Evolutionary conservation across 2,888 invertebrate species (phyloP).

Genomic region (Aromia moschata): DNA sequence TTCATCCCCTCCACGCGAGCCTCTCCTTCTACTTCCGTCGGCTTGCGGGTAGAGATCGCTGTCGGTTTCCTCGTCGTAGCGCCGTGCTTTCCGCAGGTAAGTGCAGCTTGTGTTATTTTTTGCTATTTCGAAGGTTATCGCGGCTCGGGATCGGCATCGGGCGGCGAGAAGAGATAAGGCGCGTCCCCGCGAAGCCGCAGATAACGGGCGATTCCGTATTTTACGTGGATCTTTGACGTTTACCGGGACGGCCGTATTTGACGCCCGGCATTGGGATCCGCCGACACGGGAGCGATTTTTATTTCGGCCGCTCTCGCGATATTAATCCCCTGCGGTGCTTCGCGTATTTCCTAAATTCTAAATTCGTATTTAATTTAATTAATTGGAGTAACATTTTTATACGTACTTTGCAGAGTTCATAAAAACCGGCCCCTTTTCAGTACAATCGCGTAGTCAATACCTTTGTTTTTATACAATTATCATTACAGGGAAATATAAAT

Average conservation of each 20-base stretch:
- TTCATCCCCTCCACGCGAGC: slow-evolving; percentile 49
- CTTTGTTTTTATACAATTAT: no score
- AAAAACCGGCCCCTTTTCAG: no score
- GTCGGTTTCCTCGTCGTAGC: slow-evolving; percentile 57
- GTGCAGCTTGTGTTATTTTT: slow-evolving; percentile 38
- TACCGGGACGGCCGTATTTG: slow-evolving; percentile 6
- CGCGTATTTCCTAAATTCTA: no score
- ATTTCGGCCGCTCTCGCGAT: not conserved
- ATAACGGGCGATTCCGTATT: slow-evolving; percentile 4
- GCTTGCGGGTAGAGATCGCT: slow-evolving; percentile 52
- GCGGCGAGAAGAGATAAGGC: slow-evolving; percentile 11
- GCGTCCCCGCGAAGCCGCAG: not conserved
- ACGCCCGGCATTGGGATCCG: slow-evolving; percentile 5
- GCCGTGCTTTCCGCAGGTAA: slow-evolving; percentile 50
- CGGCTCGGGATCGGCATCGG: slow-evolving; percentile 3
- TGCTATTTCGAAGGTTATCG: slow-evolving; percentile 20
- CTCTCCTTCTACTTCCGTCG: slow-evolving; percentile 57
- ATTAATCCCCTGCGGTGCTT: no score
- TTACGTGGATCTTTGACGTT: slow-evolving; percentile 18
- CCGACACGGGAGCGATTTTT: not conserved
- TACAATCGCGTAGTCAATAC: no score
- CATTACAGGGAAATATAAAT: no score
- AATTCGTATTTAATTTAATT: no score
- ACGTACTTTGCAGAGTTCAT: no score
- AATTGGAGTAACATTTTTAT: no score